phyloP scores from a whole-genome alignment of 2,113 vertebrate species.

The Aphelocoma coerulescens region DNA sequence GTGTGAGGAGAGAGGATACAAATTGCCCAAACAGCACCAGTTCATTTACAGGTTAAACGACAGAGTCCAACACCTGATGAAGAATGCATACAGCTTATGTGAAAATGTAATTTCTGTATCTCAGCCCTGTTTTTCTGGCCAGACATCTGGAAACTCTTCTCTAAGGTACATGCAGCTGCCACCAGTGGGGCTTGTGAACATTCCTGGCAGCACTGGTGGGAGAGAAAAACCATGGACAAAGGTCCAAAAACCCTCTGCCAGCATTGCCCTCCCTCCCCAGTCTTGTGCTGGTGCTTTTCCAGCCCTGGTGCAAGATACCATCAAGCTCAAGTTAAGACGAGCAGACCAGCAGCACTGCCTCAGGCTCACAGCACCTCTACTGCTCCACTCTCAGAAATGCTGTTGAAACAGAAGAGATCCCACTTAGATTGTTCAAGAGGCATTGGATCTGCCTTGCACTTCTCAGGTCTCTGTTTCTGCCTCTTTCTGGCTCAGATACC shows the following conservation, averaged over 20 bases:
- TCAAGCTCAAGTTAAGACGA: rapidly evolving
- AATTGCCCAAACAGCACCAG: not conserved
- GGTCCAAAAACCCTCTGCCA: not conserved
- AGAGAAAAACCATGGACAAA: not conserved
- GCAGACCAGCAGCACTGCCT: not conserved
- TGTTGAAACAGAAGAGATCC: not conserved
- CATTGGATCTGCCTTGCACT: rapidly evolving
- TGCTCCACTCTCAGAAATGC: not conserved
- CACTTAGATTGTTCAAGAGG: not conserved
- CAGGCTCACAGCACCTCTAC: not conserved
- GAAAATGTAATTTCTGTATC: not conserved
- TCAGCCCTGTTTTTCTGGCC: not conserved
- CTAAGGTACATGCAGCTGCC: not conserved
- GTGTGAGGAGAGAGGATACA: not conserved
- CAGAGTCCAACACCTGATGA: not conserved
- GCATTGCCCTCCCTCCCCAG: not conserved
- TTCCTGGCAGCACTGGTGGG: not conserved
- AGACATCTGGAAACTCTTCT: not conserved
- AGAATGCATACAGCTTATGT: not conserved
- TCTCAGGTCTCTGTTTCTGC: not conserved
- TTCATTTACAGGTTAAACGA: not conserved
- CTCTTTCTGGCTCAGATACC: not conserved
- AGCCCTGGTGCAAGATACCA: not conserved
- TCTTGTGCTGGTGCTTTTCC: not conserved
- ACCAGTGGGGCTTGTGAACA: not conserved